phyloP scores from a whole-genome alignment of 2,113 vertebrate species.

The Gymnogyps californianus region DNA sequence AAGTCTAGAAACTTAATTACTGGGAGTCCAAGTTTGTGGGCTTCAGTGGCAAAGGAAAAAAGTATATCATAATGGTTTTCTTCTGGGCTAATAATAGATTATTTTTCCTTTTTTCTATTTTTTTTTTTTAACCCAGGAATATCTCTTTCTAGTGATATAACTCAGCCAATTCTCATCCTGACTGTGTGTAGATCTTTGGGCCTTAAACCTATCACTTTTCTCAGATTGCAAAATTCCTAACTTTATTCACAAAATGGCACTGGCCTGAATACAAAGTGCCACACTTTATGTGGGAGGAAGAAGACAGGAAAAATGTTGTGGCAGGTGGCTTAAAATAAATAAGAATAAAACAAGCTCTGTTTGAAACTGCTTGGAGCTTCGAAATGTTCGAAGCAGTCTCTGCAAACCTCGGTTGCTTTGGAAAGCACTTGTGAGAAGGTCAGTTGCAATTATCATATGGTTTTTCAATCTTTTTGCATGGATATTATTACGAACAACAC shows the following conservation, averaged over 20 bases:
- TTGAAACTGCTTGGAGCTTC: neutral
- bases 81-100: too few relatives aligned
- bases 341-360: constrained; percentile 15
- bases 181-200: neutral
- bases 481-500: neutral
- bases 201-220: neutral
- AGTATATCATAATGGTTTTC: neutral
- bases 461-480: neutral
- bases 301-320: constrained; percentile 53
- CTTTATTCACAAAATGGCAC: constrained; percentile 30
- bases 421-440: neutral
- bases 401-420: neutral
- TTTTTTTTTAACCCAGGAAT: neutral
- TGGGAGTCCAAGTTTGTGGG: neutral
- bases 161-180: neutral
- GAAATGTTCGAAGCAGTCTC: neutral
- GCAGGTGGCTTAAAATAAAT: constrained; percentile 60
- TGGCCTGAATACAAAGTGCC: constrained; percentile 45
- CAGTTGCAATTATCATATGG: neutral
- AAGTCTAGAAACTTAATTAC: neutral
- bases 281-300: constrained; percentile 36
- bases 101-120: neutral
- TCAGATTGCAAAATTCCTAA: neutral
- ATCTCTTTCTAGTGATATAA: neutral
- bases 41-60: neutral